Percentiles rank a stretch among this genome's conserved stretches.
Evolutionary conservation across 2,113 vertebrate species (phyloP).

Genomic region (Natator depressus): DNA sequence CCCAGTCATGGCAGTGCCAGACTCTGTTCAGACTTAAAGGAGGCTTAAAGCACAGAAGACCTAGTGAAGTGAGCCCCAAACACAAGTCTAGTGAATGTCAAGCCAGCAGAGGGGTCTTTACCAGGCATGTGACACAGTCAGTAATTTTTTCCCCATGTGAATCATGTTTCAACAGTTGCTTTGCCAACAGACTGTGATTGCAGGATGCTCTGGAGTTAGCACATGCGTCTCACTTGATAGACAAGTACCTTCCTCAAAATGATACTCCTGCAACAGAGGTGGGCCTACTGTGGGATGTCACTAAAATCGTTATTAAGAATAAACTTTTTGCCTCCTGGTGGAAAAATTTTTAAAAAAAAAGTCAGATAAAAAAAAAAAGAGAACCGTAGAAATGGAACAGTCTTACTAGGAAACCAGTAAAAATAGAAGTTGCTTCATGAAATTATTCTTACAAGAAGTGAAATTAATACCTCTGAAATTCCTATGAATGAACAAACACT

Average conservation of each 20-base stretch:
- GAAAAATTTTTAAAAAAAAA: background rate
- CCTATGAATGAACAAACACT: background rate
- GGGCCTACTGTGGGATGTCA: background rate
- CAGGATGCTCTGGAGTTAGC: too few species aligned
- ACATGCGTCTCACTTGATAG: too few species aligned
- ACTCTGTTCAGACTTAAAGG: too few species aligned
- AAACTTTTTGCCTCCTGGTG: background rate
- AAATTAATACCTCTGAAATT: background rate
- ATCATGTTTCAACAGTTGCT: background rate
- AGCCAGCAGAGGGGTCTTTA: too few species aligned
- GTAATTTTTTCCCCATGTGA: background rate
- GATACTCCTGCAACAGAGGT: fast-evolving
- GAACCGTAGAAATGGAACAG: background rate
- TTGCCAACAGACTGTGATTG: background rate
- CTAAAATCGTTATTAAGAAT: background rate
- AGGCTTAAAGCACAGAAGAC: too few species aligned
- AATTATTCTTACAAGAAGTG: background rate
- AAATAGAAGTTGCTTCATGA: background rate
- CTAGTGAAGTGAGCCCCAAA: too few species aligned
- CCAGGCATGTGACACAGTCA: too few species aligned
- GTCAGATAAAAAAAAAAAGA: too few species aligned
- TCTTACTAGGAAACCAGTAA: background rate
- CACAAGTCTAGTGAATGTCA: too few species aligned
- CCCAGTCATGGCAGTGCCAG: too few species aligned
- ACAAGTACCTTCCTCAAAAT: background rate